These are phyloP conservation scores for Glyphotaelius pellucidus DNA, from an alignment of 2,888 invertebrate genomes.

Conservation along the genomic window DNA sequence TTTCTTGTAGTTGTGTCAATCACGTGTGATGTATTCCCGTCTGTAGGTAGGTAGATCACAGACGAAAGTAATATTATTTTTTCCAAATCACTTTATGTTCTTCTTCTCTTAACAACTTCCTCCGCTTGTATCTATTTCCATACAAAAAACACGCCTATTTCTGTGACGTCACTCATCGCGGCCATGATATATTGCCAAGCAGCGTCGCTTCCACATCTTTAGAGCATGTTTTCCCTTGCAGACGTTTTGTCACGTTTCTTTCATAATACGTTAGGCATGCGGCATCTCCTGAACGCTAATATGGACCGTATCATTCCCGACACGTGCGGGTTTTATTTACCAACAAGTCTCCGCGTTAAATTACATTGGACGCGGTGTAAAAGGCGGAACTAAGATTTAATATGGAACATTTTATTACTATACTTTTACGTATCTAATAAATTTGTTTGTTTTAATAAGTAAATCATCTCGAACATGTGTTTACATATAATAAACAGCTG, in stretches of 20 bases:
- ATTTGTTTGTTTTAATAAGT: constrained; percentile 16
- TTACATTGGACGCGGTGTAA: constrained; percentile 3
- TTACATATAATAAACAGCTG: constrained; percentile 11
- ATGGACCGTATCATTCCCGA: constrained; percentile 17
- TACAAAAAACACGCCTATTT: constrained; percentile 14
- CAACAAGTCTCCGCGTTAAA: constrained; percentile 10
- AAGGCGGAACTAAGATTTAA: constrained; percentile 12
- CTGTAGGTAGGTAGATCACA: neutral
- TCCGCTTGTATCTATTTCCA: constrained; percentile 16
- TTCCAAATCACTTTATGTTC: constrained; percentile 5
- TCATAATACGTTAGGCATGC: neutral
- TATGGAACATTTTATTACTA: neutral
- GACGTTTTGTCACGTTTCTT: constrained; percentile 7
- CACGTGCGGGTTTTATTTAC: constrained; percentile 41
- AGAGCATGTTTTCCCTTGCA: constrained; percentile 2
- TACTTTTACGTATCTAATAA: neutral
- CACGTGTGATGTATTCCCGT: neutral
- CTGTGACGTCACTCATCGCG: constrained; percentile 11
- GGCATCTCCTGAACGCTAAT: constrained; percentile 23
- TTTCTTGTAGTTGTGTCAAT: neutral
- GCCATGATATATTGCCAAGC: neutral
- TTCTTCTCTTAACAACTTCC: constrained; percentile 2
- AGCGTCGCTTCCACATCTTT: neutral
- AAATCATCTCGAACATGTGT: neutral
- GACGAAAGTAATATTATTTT: constrained; percentile 2